Base-by-base conservation (phyloP, 2,888 invertebrate species). In the Cheiracanthium punctorium region DNA sequence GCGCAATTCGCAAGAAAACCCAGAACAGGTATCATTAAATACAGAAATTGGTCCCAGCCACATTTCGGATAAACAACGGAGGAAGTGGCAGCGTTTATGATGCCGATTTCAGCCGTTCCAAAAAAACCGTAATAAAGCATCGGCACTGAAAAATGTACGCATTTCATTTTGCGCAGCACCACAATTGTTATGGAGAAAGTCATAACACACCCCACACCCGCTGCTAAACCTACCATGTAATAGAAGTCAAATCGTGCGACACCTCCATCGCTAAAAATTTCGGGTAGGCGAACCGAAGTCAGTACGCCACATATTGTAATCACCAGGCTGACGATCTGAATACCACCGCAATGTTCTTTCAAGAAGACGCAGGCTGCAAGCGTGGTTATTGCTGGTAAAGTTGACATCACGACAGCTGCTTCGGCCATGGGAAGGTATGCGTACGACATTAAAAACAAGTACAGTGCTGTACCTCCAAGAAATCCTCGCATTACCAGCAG, bases 301-400 rank as follows among this genome's bases (percentile, higher is more conserved):
- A 96, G 93, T 8, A 97, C 96, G 67, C 97, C 97, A 89, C 96
- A 93, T 76, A 97, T 92, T 28, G 97, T 97, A 89, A 97, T 92
- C 90, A 95, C 93, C 75, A 97, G 95, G 32, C 96, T 96, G 88
- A 96, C 93, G 2, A 95, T 94, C 90, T 96, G 96, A 92, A 97
- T 97, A 80, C 96, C 92, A 48, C 96, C 96, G 91, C 96, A 97
- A 0, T 96, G 95, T 90, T 97, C 97, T 91, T 96, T 96, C n/a
- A 97, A 93, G 91, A 97, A 96, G 24, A 91, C 89, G 29, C 91
- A 89, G 0, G 91, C 91, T 76, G 91, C 91, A 90, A 97, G 94
- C 65, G 96, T 95, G 41, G 97, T 97, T 93, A 97, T 97, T 41
- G 97, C 96, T 0, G 97, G 97, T 71, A 96, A 96, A 48, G 96